Percentiles rank a stretch among this genome's conserved stretches.
Evolutionary conservation across 2,113 vertebrate genomes (phyloP).

Genomic region (Sapayoa aenigma): DNA sequence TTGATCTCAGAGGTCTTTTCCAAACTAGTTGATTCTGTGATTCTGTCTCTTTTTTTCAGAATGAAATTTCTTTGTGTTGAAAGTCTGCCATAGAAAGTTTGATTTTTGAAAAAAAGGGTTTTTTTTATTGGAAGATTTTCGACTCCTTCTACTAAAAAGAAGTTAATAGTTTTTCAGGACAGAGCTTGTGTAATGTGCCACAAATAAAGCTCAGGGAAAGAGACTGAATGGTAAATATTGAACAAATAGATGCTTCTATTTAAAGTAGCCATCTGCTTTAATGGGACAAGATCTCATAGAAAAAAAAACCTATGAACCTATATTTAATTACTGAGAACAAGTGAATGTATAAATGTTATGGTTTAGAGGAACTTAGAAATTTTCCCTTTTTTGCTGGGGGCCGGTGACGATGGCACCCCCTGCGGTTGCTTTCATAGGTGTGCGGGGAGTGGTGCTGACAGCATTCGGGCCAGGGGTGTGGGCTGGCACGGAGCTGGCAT

Average conservation of each 20-base stretch:
- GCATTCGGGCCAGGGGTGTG: no score
- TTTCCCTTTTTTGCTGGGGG: no score
- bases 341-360: no score
- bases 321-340: not conserved
- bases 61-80: not conserved
- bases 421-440: no score
- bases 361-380: no score
- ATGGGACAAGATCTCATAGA: not conserved
- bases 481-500: no score
- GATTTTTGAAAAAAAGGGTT: not conserved
- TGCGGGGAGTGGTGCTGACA: no score
- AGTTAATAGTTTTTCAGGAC: slow-evolving; percentile 9
- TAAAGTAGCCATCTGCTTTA: slow-evolving; percentile 2
- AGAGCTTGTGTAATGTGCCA: not conserved
- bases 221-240: not conserved
- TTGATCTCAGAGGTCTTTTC: no score
- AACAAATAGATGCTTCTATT: slow-evolving; percentile 25
- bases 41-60: not conserved
- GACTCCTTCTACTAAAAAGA: not conserved
- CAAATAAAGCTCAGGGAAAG: slow-evolving; percentile 29
- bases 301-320: not conserved
- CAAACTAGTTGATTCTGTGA: no score
- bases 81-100: not conserved
- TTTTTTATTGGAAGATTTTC: not conserved
- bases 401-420: no score